A percentile compares a stretch with the other conserved stretches of the same genome.
phyloP scores from a whole-genome alignment of 2,888 invertebrate genomes.

The Eudemis profundana region DNA sequence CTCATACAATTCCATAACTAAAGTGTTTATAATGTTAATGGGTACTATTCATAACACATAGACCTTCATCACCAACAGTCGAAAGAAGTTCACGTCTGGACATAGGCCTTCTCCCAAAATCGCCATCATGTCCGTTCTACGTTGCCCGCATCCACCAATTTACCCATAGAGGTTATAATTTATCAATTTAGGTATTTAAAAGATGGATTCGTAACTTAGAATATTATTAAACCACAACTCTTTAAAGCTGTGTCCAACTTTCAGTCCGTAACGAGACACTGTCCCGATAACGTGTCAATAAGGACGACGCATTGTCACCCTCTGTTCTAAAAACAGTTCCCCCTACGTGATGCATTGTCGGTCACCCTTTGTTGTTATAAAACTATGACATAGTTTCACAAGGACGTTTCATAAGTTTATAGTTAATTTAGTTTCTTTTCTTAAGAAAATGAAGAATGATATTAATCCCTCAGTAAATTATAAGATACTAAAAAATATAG shows the following conservation, averaged over 20 bases:
- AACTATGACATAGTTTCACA: slow-evolving; percentile 7
- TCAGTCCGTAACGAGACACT: slow-evolving; percentile 29
- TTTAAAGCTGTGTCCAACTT: slow-evolving; percentile 9
- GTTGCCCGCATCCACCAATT: no score
- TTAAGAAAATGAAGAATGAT: background rate
- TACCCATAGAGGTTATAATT: no score
- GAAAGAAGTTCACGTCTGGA: no score
- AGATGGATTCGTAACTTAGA: background rate
- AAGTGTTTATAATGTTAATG: no score
- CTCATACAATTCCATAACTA: no score
- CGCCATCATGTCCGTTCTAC: no score
- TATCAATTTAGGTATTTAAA: no score
- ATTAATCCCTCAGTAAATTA: no score
- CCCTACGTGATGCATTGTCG: slow-evolving; percentile 17
- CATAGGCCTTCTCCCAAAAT: no score
- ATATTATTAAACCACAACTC: background rate
- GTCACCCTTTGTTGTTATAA: slow-evolving; percentile 25
- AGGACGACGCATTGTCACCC: slow-evolving; percentile 21
- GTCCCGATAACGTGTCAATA: slow-evolving; percentile 22
- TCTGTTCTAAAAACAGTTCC: slow-evolving; percentile 34
- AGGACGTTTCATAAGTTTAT: background rate
- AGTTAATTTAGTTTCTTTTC: background rate
- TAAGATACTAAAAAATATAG: no score
- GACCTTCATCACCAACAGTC: no score
- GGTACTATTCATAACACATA: no score